Conservation (phyloP, 2,113 vertebrate genomes). For the Symphodus melops region DNA sequence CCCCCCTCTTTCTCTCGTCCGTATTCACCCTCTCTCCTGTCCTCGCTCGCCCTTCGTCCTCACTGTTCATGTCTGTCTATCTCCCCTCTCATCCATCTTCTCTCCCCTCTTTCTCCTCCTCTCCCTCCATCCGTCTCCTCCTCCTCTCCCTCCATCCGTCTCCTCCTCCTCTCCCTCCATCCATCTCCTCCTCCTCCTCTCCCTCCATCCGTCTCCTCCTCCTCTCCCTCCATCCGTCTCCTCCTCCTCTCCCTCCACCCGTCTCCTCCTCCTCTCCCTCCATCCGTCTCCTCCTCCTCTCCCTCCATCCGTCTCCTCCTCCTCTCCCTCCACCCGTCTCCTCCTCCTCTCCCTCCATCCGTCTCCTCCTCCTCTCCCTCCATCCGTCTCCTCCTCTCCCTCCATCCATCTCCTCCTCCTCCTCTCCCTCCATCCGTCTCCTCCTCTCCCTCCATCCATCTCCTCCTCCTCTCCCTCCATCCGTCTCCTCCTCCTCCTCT, state of each 20-base stretch:
- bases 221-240: slow-evolving; percentile 50
- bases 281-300: slow-evolving; percentile 36
- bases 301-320: slow-evolving; percentile 47
- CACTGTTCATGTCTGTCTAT: not conserved
- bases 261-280: slow-evolving; percentile 34
- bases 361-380: slow-evolving; percentile 16
- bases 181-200: slow-evolving; percentile 27
- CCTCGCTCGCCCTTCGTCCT: slow-evolving; percentile 9
- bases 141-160: too few species aligned
- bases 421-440: not conserved
- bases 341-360: slow-evolving; percentile 43
- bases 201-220: slow-evolving; percentile 47
- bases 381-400: slow-evolving; percentile 4
- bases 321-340: slow-evolving; percentile 47
- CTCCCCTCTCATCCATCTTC: slow-evolving; percentile 12
- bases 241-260: slow-evolving; percentile 39
- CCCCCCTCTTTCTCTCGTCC: not conserved
- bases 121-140: not conserved
- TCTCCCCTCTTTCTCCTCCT: slow-evolving; percentile 3
- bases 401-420: slow-evolving; percentile 20
- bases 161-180: slow-evolving; percentile 40
- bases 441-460: slow-evolving; percentile 21
- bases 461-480: slow-evolving; percentile 4
- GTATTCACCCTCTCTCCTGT: not conserved
- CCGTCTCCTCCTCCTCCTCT: slow-evolving; percentile 23